Percentiles rank a stretch among this genome's conserved stretches.
phyloP scores from a whole-genome alignment of 2,797 vertebrate species.

The Sebastes trivittatus region DNA sequence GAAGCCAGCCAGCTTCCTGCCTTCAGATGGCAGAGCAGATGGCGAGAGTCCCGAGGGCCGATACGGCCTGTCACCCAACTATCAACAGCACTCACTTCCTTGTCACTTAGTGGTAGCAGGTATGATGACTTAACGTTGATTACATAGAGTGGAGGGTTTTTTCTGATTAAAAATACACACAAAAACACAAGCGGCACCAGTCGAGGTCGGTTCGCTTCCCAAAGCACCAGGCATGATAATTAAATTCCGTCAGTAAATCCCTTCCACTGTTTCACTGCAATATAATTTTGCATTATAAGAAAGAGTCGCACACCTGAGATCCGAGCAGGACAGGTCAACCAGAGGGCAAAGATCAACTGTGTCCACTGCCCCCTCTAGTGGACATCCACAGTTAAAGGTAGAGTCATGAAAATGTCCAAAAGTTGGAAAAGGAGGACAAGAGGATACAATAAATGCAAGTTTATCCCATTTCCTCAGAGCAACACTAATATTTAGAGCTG shows the following conservation, averaged over 20 bases:
- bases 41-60: conserved; percentile 50
- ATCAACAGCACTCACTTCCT: conserved; percentile 17
- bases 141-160: background rate
- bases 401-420: background rate
- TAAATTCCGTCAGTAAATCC: background rate
- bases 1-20: conserved; percentile 56
- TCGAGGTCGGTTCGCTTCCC: background rate
- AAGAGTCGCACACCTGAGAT: background rate
- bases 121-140: background rate
- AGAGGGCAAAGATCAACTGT: conserved; percentile 52
- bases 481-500: conserved; percentile 14
- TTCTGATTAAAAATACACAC: background rate
- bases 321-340: conserved; percentile 2
- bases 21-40: conserved; percentile 75
- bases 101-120: background rate
- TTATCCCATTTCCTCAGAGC: background rate
- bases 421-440: background rate
- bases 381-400: conserved; percentile 4
- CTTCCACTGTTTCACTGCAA: background rate
- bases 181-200: background rate
- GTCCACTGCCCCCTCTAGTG: conserved; percentile 65
- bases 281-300: background rate
- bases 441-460: background rate
- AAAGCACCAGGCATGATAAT: background rate
- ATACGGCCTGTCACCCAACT: conserved; percentile 31